Conservation (phyloP, 2,113 vertebrate species). For the Echinops telfairi region DNA sequence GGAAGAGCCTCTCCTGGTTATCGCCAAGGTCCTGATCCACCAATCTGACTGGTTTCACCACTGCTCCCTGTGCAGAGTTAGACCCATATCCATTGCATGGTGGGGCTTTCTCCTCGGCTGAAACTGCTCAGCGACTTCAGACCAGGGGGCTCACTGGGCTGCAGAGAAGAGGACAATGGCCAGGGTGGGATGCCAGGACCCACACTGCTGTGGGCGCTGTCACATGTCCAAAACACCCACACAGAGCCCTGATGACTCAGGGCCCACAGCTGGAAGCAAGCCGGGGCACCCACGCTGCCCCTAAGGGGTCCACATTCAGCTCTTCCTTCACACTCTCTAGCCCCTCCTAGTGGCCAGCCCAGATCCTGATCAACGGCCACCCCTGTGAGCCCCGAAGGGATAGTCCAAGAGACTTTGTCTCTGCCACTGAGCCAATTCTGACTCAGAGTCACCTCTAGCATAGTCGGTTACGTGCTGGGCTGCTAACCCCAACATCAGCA, state of each 20-base stretch:
- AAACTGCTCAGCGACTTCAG: conserved; percentile 17
- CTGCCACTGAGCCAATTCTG: too few relatives aligned
- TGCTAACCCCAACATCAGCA: too few relatives aligned
- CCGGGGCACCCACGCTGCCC: conserved; percentile 33
- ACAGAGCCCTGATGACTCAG: conserved; percentile 33
- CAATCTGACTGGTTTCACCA: conserved; percentile 32
- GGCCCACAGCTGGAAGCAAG: conserved; percentile 57
- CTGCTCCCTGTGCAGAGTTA: conserved; percentile 18
- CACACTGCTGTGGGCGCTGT: conserved; percentile 18
- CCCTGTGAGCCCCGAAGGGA: not conserved
- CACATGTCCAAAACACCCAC: not conserved
- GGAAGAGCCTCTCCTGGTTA: too few relatives aligned
- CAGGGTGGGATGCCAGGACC: conserved; percentile 37
- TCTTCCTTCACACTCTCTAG: conserved; percentile 27
- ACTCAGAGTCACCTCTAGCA: too few relatives aligned
- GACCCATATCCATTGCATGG: conserved; percentile 34
- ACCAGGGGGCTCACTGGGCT: conserved; percentile 16
- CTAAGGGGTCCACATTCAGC: conserved; percentile 13
- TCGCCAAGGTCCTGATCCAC: not conserved
- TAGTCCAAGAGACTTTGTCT: not conserved
- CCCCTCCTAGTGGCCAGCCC: conserved; percentile 36
- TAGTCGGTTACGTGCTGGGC: too few relatives aligned
- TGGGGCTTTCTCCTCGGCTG: not conserved
- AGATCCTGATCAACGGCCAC: conserved; percentile 11
- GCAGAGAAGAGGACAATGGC: conserved; percentile 5